Conservation (phyloP, 2,113 vertebrate genomes). For the Sialia sialis region DNA sequence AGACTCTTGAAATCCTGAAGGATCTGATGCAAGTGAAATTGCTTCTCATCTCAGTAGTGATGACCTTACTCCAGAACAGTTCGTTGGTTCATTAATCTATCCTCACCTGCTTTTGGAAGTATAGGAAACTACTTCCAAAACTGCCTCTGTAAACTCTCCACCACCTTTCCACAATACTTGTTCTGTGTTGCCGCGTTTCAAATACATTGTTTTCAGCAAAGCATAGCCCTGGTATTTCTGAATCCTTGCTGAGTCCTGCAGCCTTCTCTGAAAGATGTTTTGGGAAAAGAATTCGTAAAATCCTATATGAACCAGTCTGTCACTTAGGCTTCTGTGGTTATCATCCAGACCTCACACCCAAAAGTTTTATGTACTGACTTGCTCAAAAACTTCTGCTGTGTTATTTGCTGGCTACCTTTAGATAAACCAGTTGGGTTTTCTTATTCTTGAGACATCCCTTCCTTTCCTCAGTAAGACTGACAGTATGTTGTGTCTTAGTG, state of each 20-base stretch:
- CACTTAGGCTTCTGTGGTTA: background rate
- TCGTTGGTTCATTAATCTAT: background rate
- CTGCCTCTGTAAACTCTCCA: background rate
- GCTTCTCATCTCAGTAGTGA: background rate
- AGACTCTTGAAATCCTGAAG: background rate
- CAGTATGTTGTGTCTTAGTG: background rate
- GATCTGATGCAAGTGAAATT: background rate
- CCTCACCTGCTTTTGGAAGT: background rate
- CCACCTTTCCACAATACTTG: background rate
- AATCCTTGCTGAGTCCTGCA: background rate
- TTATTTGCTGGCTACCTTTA: background rate
- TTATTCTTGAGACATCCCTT: background rate
- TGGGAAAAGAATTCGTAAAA: background rate
- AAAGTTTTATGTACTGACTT: background rate
- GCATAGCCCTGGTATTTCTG: background rate
- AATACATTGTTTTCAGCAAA: background rate
- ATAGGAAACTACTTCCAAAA: background rate
- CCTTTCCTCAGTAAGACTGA: background rate
- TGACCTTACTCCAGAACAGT: background rate
- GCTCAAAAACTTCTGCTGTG: background rate
- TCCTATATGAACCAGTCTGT: rapidly evolving
- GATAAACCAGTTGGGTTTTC: background rate
- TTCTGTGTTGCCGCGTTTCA: background rate
- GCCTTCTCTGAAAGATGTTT: background rate
- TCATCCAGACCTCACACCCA: background rate